Evolutionary conservation across 2,888 invertebrate genomes (phyloP), one percentile per base, ranked within the genome.

Genomic region (Myopa tessellatipennis): DNA sequence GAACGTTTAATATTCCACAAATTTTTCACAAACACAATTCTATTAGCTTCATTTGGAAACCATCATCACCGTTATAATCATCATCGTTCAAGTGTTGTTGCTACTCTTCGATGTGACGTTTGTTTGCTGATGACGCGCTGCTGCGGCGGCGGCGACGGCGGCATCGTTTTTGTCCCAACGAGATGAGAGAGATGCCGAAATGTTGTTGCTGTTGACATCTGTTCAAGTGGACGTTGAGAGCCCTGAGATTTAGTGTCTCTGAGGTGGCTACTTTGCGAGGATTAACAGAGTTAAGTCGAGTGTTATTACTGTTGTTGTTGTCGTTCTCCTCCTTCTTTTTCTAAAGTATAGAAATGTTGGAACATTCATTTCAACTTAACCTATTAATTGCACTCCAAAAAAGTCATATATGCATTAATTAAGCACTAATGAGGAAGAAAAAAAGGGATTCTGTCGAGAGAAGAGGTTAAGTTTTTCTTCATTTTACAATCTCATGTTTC

Each of bases 121-220:
- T n/a, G 55, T 70, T 70, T 70, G 36, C 55, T 50, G 7, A 68
- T 45, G 68, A 45, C 68, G 68, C 68, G n/a, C 58, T 1, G 5
- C 18, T 3, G 18, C 12, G n/a, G 18, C 58, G 58, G 18, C 4
- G 58, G 18, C 58, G 58, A 5, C 61, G 61, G 60, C 71, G 71
- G 71, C 60, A 18, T 71, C 71, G 36, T 60, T 70, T 71, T 34
- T 71, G 58, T 36, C 10, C 18, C 12, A 36, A 45, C 10, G 6
- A 61, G 61, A 72, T 61, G 26, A 70, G 18, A 70, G 36, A 50
- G 55, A 70, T 52, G 70, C 72, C 61, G 61, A 40, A 72, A 72
- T 45, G 70, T n/a, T 45, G 68, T 68, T 45, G 40, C 26, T 68
- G 26, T 70, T 63, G 73, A 73, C 73, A 73, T 45, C n/a, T 73